Conservation (phyloP, 1,140 invertebrate genomes). For the Lordiphosa stackelbergi region DNA sequence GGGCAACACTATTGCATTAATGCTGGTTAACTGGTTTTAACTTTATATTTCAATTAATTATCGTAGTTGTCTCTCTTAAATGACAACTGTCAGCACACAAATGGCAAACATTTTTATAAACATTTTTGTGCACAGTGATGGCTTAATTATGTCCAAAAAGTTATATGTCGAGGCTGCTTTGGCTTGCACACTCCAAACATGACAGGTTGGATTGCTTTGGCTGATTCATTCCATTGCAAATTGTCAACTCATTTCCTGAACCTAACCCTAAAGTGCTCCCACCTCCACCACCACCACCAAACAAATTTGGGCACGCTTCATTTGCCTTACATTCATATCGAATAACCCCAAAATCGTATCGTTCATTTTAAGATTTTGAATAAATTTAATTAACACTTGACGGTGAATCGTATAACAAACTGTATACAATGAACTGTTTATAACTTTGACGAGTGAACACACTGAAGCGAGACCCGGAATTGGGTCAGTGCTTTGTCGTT, state of each 20-base stretch:
- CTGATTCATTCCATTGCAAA: slow-evolving; percentile 23
- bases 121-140: slow-evolving; percentile 48
- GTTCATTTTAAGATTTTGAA: slow-evolving; percentile 31
- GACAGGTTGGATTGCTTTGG: neutral
- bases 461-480: slow-evolving; percentile 28
- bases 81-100: slow-evolving; percentile 71
- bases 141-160: slow-evolving; percentile 72
- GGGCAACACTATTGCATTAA: neutral
- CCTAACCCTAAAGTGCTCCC: slow-evolving; percentile 33
- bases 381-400: slow-evolving; percentile 70
- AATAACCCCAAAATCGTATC: slow-evolving; percentile 15
- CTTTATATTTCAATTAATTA: slow-evolving; percentile 61
- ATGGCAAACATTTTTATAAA: slow-evolving; percentile 51
- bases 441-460: slow-evolving; percentile 4
- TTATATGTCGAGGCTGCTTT: slow-evolving; percentile 45
- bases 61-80: slow-evolving; percentile 35
- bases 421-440: slow-evolving; percentile 29
- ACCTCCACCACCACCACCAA: neutral
- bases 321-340: slow-evolving; percentile 46
- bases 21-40: slow-evolving; percentile 8
- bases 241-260: slow-evolving; percentile 53
- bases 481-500: slow-evolving; percentile 58
- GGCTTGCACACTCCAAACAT: slow-evolving; percentile 25
- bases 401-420: slow-evolving; percentile 22
- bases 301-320: slow-evolving; percentile 63